phyloP scores from a whole-genome alignment of 2,797 vertebrate species.

The Rhinichthys osculus region DNA sequence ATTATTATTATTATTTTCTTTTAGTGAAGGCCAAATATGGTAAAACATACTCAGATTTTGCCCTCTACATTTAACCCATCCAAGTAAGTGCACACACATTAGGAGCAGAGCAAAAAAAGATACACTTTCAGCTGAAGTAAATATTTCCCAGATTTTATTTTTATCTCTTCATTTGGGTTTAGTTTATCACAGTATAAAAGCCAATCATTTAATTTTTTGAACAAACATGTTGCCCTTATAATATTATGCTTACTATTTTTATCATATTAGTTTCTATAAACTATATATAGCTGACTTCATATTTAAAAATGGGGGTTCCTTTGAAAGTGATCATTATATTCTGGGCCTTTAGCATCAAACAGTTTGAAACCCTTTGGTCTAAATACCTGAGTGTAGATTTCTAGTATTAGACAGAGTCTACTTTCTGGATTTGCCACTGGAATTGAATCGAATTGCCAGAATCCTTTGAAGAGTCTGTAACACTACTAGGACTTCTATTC shows the following conservation, averaged over 20 bases:
- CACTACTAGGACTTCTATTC: conserved; percentile 15
- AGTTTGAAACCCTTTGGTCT: not conserved
- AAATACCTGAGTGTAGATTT: conserved; percentile 6
- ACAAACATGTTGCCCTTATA: not conserved
- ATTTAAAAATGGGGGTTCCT: not conserved
- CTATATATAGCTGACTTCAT: not conserved
- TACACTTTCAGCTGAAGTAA: not conserved
- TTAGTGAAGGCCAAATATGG: too few relatives aligned
- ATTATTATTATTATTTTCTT: not conserved
- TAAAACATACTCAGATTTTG: too few relatives aligned
- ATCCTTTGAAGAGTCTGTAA: conserved; percentile 43
- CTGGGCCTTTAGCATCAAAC: not conserved
- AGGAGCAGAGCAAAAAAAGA: not conserved
- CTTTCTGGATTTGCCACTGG: not conserved
- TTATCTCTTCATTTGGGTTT: not conserved
- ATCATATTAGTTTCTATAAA: not conserved
- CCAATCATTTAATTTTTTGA: not conserved
- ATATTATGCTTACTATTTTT: not conserved
- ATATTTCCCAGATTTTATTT: too few relatives aligned
- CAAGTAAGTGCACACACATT: too few relatives aligned
- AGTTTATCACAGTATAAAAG: not conserved
- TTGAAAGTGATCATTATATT: conserved; percentile 13
- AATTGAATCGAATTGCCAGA: not conserved
- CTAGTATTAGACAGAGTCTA: conserved; percentile 12
- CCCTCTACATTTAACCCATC: too few relatives aligned